Base-by-base conservation (phyloP, 1,140 invertebrate species). In the Drosophila nigrodunni region DNA sequence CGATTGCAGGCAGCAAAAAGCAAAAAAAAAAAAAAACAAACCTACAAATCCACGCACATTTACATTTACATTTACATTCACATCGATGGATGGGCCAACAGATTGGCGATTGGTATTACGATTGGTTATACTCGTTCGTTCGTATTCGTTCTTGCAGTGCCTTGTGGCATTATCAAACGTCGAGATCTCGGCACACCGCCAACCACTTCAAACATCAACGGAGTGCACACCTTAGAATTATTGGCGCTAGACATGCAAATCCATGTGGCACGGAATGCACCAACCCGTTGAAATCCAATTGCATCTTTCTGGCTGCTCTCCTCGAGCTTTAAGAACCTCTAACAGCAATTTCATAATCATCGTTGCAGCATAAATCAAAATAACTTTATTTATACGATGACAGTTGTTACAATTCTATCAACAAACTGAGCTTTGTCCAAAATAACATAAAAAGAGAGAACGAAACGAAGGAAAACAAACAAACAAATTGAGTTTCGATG, bases 321-420 rank as follows among this genome's bases (percentile, higher is more conserved):
- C 44, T 54, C 37, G 13, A 21, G 54, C 25, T 30, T 30, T 5
- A 5, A 30, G 25, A 30, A 50, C 46, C 78, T 76, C 79, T 79
- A 77, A 71, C 80, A 71, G 71, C 37, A 43, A 72, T 87, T 87
- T 87, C 77, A 74, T 87, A 88, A 88, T 83, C 67, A 70, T 77
- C 74, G 59, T 61, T 41, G 55, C 62, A 59, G 80, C 85, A 90
- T 89, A 89, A 89, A 89, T 89, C 85, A 89, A 89, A 89, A 89
- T 85, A 18, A 50, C 75, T 85, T 88, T 89, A 89, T 89, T 89
- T 89, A 89, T 89, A 78, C 86, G 64, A 75, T 81, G 85, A 89
- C 85, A 89, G 85, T 89, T 89, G 86, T 89, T 90, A 89, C 85
- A 89, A 89, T 89, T 89, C 85, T 85, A 89, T 89, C 85, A 83